Percentiles rank a stretch among this genome's conserved stretches.
Conservation (phyloP, 1,140 invertebrate species). For the Saccostrea glomerata region DNA sequence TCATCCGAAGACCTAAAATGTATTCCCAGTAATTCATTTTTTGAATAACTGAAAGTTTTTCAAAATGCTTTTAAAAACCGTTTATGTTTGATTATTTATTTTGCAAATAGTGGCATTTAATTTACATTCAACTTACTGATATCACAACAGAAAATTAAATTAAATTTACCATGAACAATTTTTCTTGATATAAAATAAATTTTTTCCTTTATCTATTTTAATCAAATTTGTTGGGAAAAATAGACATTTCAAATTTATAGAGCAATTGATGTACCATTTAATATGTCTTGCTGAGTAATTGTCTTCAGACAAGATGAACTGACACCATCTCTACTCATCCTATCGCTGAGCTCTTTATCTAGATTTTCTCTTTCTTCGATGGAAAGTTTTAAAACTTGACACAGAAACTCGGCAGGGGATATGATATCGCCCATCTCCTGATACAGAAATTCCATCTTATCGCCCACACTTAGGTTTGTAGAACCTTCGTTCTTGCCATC, state of each 20-base stretch:
- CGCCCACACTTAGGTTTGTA: not conserved
- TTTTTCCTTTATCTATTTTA: no score
- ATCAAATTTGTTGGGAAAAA: no score
- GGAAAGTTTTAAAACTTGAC: constrained; percentile 29
- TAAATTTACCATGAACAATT: no score
- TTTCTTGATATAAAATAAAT: no score
- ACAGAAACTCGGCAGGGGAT: constrained; percentile 40
- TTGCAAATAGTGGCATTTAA: no score
- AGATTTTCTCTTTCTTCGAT: not conserved
- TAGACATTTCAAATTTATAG: no score
- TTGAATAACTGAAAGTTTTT: no score
- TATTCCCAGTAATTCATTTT: not conserved
- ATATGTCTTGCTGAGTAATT: not conserved
- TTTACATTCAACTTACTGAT: no score
- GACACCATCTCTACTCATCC: not conserved
- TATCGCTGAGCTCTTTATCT: not conserved
- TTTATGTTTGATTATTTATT: no score
- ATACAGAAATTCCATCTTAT: not conserved
- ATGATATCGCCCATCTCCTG: not conserved
- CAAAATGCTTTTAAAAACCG: no score
- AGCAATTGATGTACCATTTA: not conserved
- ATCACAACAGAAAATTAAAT: no score
- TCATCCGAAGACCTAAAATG: not conserved
- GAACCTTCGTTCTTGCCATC: not conserved
- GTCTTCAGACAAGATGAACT: not conserved